Base-by-base conservation (phyloP, 1,140 invertebrate genomes). In the Battus philenor region DNA sequence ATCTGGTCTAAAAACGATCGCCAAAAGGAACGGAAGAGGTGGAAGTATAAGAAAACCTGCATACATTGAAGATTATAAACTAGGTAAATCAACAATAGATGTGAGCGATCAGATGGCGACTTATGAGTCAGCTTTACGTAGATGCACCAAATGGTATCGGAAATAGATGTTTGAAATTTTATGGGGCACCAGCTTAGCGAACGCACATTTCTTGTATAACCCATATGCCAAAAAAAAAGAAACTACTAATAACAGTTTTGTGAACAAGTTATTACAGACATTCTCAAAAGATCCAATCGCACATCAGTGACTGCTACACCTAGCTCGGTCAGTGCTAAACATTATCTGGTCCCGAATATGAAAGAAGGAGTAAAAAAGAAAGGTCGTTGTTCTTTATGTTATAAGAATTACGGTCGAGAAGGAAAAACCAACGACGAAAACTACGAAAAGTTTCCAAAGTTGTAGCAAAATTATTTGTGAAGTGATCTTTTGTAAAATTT, bases 81-180 rank as follows among this genome's bases (percentile, higher is more conserved):
- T 2, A 9, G 41, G 41, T 4, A 44, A 44, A 30, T 44, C 29
- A 7, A 18, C 27, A 6, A 50, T 43, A 33, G 47, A 50, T 31
- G 10, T 49, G 20, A 22, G 20, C 8, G 3, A 22, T 8, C 47
- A 49, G 38, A 47, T 50, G 47, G 38, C 47, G 26, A 22, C 46
- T 44, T 45, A 50, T 33, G 15, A 47, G 44, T 36, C 46, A 45
- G 50, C 52, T 48, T 22, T n/a, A n/a, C n/a, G n/a, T n/a, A n/a
- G n/a, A n/a, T n/a, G n/a, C n/a, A n/a, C n/a, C n/a, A n/a, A n/a
- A 15, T 32, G 44, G 16, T 29, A 18, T 15, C 20, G 33, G 29
- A 45, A 51, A 7, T n/a, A 46, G 44, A 26, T 43, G 20, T 33
- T 48, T 41, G 27, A 48, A 32, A 41, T 48, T 22, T 20, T 41